Evolutionary conservation across 2,113 vertebrate species (phyloP).

Genomic region (Candoia aspera): DNA sequence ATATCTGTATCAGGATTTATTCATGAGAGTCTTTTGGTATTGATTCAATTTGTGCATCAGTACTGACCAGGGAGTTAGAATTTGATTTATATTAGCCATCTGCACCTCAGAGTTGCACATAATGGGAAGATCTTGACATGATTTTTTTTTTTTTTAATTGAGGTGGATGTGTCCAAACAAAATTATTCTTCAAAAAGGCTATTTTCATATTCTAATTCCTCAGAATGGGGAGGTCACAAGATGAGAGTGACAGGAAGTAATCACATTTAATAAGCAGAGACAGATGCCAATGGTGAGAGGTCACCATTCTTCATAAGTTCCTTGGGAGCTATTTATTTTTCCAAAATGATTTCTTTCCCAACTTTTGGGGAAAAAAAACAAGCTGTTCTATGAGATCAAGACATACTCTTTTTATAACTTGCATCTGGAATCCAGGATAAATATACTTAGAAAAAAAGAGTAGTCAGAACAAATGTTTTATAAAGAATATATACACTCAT

Average conservation of each 20-base stretch:
- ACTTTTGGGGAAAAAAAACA: not conserved
- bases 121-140: not conserved
- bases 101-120: not conserved
- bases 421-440: conserved; percentile 1
- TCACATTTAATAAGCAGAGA: not conserved
- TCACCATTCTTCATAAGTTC: not conserved
- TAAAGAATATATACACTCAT: not conserved
- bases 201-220: not conserved
- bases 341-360: conserved; percentile 26
- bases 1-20: not conserved
- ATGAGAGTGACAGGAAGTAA: conserved; percentile 8
- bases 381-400: conserved; percentile 13
- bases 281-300: not conserved
- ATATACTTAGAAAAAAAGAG: not conserved
- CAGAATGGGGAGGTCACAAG: not conserved
- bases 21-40: not conserved
- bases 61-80: not conserved
- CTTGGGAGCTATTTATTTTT: conserved; percentile 18
- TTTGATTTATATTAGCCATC: not conserved
- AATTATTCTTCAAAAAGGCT: not conserved
- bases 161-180: not conserved
- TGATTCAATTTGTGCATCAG: not conserved
- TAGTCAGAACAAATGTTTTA: conserved; percentile 33
- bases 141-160: not conserved
- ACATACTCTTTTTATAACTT: conserved; percentile 21